phyloP scores from a whole-genome alignment of 2,113 vertebrate species.

The Heterochromis multidens region DNA sequence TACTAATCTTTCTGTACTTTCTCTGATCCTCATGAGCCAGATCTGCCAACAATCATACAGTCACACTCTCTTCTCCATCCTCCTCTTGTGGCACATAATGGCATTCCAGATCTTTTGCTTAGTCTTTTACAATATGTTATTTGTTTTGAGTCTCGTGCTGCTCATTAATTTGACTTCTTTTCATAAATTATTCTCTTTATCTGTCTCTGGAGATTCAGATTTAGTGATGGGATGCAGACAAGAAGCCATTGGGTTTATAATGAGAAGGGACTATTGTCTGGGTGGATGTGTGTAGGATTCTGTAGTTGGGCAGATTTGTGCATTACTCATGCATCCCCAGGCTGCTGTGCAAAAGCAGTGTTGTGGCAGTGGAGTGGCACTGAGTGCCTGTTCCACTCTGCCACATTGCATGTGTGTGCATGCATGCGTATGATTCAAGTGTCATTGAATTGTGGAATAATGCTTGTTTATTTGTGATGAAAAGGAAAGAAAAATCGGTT shows the following conservation, averaged over 20 bases:
- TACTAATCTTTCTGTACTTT: not conserved
- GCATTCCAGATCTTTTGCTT: not conserved
- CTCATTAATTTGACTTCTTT: not conserved
- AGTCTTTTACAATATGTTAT: not conserved
- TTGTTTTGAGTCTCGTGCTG: not conserved
- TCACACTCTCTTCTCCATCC: not conserved
- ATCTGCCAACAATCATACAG: not conserved
- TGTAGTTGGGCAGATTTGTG: constrained; percentile 64
- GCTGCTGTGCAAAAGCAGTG: constrained; percentile 24
- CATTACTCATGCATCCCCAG: constrained; percentile 68
- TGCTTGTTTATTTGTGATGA: constrained; percentile 3
- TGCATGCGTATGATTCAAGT: constrained; percentile 45
- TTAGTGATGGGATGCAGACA: not conserved
- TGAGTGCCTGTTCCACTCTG: constrained; percentile 40
- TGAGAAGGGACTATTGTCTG: not conserved
- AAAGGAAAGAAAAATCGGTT: not conserved
- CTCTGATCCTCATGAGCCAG: not conserved
- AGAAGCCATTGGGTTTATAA: not conserved
- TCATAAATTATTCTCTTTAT: not conserved
- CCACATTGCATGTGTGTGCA: constrained; percentile 51
- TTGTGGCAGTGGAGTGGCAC: constrained; percentile 31
- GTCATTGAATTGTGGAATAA: constrained; percentile 16
- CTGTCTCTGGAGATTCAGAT: not conserved
- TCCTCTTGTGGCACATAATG: not conserved
- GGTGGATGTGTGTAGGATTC: constrained; percentile 34